These are phyloP conservation scores for Naja naja DNA, from an alignment of 2,113 vertebrate genomes.

Conservation along the genomic window DNA sequence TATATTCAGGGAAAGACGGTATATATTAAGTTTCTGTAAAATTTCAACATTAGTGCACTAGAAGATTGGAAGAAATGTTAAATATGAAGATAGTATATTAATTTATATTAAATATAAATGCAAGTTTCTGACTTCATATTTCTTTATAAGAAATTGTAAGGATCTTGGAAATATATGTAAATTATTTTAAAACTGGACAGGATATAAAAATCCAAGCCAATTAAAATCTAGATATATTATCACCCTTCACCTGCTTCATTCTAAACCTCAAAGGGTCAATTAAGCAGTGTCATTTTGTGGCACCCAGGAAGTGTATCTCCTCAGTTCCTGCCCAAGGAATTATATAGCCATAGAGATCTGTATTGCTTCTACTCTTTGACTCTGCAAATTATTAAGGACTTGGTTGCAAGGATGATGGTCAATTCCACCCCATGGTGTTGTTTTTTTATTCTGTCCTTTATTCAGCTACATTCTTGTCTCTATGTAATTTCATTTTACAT, in stretches of 20 bases:
- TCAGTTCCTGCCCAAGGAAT: not conserved
- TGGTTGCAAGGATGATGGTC: not conserved
- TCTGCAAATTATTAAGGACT: not conserved
- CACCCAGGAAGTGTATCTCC: not conserved
- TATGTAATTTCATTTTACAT: not conserved
- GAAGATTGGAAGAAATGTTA: not conserved
- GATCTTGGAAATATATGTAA: not conserved
- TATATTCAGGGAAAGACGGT: no score
- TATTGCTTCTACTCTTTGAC: not conserved
- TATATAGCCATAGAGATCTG: not conserved
- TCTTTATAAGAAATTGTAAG: not conserved
- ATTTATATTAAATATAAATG: not conserved
- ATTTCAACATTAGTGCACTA: not conserved
- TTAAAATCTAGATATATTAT: not conserved
- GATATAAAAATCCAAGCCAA: not conserved
- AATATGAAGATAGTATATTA: not conserved
- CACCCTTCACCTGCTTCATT: not conserved
- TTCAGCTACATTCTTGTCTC: not conserved
- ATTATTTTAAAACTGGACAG: not conserved
- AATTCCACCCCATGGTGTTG: not conserved
- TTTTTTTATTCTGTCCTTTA: not conserved
- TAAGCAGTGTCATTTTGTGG: not conserved
- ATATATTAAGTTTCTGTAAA: not conserved
- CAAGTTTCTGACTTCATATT: not conserved
- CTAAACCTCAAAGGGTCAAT: not conserved